Evolutionary conservation across 2,797 vertebrate species (phyloP).

Genomic region (Trichosurus vulpecula): DNA sequence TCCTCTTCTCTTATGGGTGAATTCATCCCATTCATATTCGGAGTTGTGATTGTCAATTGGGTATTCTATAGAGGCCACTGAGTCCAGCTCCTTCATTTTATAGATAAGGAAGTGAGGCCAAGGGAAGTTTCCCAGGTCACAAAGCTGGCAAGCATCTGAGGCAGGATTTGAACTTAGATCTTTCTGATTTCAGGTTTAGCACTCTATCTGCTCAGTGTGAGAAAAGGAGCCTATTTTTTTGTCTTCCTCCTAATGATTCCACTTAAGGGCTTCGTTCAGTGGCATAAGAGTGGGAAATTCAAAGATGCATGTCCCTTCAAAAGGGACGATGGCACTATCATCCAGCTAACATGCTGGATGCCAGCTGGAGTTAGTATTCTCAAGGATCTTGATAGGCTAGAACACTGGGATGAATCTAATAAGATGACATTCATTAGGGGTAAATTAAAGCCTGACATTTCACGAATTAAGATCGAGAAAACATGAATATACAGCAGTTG

Average conservation of each 20-base stretch:
- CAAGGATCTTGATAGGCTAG: background rate
- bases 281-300: background rate
- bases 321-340: background rate
- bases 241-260: background rate
- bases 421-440: background rate
- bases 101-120: background rate
- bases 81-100: too few species aligned
- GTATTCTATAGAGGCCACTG: too few species aligned
- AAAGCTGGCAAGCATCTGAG: background rate
- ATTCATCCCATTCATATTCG: too few species aligned
- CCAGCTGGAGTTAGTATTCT: background rate
- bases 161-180: background rate
- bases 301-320: background rate
- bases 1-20: too few species aligned
- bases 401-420: background rate
- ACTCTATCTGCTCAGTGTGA: background rate
- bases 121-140: background rate
- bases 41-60: too few species aligned
- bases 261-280: background rate
- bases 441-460: background rate
- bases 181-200: background rate
- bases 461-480: background rate
- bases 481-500: background rate
- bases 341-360: background rate
- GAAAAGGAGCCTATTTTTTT: background rate